phyloP scores from a whole-genome alignment of 2,888 invertebrate species.

The Oeneis ivallda region DNA sequence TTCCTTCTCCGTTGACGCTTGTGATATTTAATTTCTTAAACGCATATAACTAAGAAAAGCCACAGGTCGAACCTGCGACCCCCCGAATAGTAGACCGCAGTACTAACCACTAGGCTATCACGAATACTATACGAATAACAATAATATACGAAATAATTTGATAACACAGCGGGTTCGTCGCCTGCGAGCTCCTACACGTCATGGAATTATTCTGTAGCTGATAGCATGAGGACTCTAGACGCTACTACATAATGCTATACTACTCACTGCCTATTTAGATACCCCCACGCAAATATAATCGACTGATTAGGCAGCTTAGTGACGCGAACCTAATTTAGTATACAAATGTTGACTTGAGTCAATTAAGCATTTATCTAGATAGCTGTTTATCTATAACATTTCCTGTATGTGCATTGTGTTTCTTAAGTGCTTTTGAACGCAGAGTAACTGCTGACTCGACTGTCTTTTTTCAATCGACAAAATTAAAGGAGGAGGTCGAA shows the following conservation, averaged over 20 bases:
- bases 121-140: too few species aligned
- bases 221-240: conserved; percentile 2
- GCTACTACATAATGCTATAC: neutral
- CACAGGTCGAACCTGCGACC: too few species aligned
- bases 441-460: too few species aligned
- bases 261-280: neutral
- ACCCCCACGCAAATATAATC: neutral
- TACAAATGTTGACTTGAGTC: neutral
- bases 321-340: neutral
- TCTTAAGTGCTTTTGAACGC: too few species aligned
- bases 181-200: neutral
- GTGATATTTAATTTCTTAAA: too few species aligned
- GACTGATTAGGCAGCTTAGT: neutral
- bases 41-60: too few species aligned
- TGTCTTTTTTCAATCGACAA: too few species aligned
- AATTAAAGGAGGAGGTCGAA: too few species aligned
- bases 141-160: neutral
- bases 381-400: neutral
- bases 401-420: neutral
- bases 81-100: too few species aligned
- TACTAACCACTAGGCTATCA: too few species aligned
- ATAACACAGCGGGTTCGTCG: neutral
- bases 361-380: neutral
- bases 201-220: conserved; percentile 11
- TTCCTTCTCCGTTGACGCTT: too few species aligned